Evolutionary conservation across 2,888 invertebrate genomes (phyloP), one percentile per base, ranked within the genome.

Genomic region (Monochamus alternatus): DNA sequence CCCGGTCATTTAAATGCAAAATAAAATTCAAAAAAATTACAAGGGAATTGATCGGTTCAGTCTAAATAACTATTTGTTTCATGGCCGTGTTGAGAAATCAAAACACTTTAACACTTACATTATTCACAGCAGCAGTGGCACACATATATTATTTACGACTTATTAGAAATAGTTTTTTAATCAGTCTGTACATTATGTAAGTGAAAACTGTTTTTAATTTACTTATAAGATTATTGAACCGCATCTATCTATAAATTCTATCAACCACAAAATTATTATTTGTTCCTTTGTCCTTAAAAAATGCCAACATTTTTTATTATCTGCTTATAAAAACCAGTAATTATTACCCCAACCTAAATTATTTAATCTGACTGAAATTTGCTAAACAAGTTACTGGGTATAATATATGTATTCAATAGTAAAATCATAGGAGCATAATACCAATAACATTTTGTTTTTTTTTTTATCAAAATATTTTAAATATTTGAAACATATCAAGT

Each of bases 21-120:
- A 47, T 60, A 44, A 51, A 47, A 47, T 12, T 60, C 12, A 30
- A 47, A 31, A 22, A 43, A 44, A 60, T 5, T 5, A 38, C 38
- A 7, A 7, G 38, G 38, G 38, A 38, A 38, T 38, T 38, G 38
- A 38, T 55, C 32, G 51, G 32, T 65, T 47, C 51, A 65, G 44
- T 66, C 52, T n/a, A 66, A 66, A 31, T 66, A 66, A 66, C 5
- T 52, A 66, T 66, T 52, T 55, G 52, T 66, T 66, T 66, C 69
- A 69, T 60, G 69, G 69, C 32, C 69, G 47, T 69, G 60, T 69
- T 69, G 69, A 9, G 69, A 47, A 69, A 69, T 44, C 10, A 60
- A 47, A 69, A 59, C 22, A 22, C 38, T 1, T 5, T 7, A 38
- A 38, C 51, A 60, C n/a, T 22, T 68, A 22, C 14, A 55, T 65